These are phyloP conservation scores for Emydoidea blandingii DNA, from an alignment of 2,797 vertebrate genomes.

Conservation along the genomic window DNA sequence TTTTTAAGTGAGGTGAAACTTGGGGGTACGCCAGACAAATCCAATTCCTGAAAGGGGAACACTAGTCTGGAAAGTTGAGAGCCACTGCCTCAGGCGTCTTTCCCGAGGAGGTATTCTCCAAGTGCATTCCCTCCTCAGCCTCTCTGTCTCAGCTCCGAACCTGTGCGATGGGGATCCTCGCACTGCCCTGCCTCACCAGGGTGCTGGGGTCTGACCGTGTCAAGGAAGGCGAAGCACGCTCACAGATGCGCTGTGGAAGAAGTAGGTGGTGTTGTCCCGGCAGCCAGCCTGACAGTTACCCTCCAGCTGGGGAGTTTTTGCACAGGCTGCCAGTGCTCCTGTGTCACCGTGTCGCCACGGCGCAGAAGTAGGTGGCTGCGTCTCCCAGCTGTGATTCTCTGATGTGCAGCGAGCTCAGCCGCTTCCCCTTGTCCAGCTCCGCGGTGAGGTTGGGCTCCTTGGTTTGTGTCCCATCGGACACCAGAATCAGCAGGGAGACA, in stretches of 20 bases:
- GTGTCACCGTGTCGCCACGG: slow-evolving; percentile 20
- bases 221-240: neutral
- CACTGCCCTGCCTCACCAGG: too few species aligned
- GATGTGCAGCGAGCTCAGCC: neutral
- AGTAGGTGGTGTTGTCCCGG: neutral
- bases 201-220: neutral
- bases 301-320: slow-evolving; percentile 33
- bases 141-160: neutral
- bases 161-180: too few species aligned
- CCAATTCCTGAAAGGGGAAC: too few species aligned
- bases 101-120: too few species aligned
- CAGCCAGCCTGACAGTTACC: neutral
- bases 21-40: too few species aligned
- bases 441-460: neutral
- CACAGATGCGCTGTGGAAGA: too few species aligned
- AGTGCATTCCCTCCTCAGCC: too few species aligned
- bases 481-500: neutral
- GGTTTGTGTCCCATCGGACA: neutral
- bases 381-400: neutral
- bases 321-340: neutral
- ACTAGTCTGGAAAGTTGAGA: too few species aligned
- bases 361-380: neutral
- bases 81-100: too few species aligned
- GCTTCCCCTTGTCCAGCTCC: slow-evolving; percentile 11
- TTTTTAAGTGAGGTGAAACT: too few species aligned